phyloP scores from a whole-genome alignment of 2,797 vertebrate species.

The Lepus oiostolus region DNA sequence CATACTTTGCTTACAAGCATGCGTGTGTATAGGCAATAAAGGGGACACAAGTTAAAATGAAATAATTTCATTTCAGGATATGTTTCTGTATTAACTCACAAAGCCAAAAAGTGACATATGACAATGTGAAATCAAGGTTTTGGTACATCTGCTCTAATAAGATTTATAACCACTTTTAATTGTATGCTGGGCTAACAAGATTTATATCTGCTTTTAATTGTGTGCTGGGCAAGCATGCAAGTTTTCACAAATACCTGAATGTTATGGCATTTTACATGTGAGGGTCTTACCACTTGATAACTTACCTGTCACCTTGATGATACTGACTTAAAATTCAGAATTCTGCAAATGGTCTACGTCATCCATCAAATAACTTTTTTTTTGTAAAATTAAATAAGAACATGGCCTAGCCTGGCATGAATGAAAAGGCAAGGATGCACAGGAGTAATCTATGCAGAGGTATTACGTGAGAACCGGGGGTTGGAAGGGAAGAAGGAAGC shows the following conservation, averaged over 20 bases:
- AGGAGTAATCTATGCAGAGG: background rate
- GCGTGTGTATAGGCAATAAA: background rate
- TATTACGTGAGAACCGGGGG: background rate
- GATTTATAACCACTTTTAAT: background rate
- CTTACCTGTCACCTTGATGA: background rate
- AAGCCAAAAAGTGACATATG: background rate
- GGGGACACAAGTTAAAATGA: background rate
- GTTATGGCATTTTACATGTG: background rate
- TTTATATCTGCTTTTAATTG: background rate
- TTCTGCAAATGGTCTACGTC: background rate
- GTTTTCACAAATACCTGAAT: background rate
- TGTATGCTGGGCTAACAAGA: too few relatives aligned
- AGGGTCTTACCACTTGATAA: background rate
- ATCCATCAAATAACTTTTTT: background rate
- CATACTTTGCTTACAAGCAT: background rate
- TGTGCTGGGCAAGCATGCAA: background rate
- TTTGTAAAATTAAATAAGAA: background rate
- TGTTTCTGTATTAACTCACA: background rate
- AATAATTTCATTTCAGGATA: constrained; percentile 27
- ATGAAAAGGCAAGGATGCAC: background rate
- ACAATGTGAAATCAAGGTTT: background rate
- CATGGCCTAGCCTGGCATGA: background rate
- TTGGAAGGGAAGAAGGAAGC: background rate
- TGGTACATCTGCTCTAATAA: background rate
- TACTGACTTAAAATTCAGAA: background rate